Base-by-base conservation (phyloP, 2,113 vertebrate genomes). In the Numida meleagris region DNA sequence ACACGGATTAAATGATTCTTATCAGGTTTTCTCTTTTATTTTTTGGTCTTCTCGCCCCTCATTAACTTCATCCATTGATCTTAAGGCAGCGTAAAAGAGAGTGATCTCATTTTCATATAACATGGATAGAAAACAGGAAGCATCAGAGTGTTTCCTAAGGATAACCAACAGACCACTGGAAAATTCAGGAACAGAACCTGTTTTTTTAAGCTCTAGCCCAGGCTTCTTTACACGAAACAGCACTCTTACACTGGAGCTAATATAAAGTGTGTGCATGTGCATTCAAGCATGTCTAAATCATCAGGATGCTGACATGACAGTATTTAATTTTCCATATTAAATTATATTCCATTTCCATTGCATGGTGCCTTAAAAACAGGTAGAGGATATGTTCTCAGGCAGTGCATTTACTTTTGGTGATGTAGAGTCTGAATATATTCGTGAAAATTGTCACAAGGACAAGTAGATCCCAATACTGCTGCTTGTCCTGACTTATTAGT, bases 101-200 rank as follows among this genome's bases (percentile, higher is more conserved):
- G 12, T 4, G 77, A 3, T n/a, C n/a, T 48, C 33, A 57, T 88
- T 74, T 90, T 90, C 61, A 48, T 84, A 61, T 83, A 93, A 88
- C 23, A 24, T 34, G 65, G 80, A 93, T 36, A 68, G 38, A 88
- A 94, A 93, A 76, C 86, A 95, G 92, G 86, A 95, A 68, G 16
- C n/a, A 71, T 83, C n/a, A 88, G 55, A 93, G 88, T 86, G 12
- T 80, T 86, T 93, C 61, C 57, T 36, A 72, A 86, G 86, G 55
- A 71, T 62, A 88, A 40, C 34, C 46, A 86, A 50, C 61, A 93
- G 80, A 10, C 33, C 38, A 53, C 46, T 81, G 94, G 42, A 95
- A 96, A 95, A 93, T 46, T 91, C 34, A 67, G 67, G 87, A 80
- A 63, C 85, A 86, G 46, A 90, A 88, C 17, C 21, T 88, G 46